Evolutionary conservation across 2,797 vertebrate species (phyloP), one percentile per base, ranked within the genome.

Genomic region (Danio tinwini): DNA sequence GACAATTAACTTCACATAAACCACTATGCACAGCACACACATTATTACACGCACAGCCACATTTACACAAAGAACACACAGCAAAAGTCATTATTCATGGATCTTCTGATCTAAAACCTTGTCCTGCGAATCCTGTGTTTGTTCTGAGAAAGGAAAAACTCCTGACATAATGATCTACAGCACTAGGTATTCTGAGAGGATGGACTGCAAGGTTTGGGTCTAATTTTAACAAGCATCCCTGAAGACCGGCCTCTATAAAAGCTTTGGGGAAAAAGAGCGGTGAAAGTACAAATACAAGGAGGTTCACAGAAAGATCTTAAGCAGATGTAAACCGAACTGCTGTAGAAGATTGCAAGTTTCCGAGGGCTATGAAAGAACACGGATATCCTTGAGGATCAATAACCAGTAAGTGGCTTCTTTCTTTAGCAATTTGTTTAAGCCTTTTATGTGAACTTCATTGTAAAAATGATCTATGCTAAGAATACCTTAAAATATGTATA

Each of bases 201-300:
- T 77, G 83, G 85, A 86, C 87, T 86, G 86, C 78, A 65, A 44
- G 61, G 44, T 50, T 69, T 42, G 47, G 74, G 81, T 47, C 50
- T 89, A 86, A 88, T 88, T 89, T 86, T 81, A 87, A 81, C 55
- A 69, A 21, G 37, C 50, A 55, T 86, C 84, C 87, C 88, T 63
- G 40, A 84, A 86, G 86, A 81, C 64, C 76, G 5, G 65, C 72
- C 77, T 78, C 76, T 84, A 73, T 80, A 58, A 64, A 82, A 29
- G 68, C 76, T 83, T 68, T 68, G 74, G 74, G 78, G 69, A n/a
- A 71, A 67, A 74, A 75, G 50, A 65, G 21, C 9, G 49, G 58
- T 40, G 76, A 59, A 52, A 6, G 37, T 61, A 29, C 42, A 37
- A 78, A 77, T 53, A 77, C 47, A 79, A 73, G 59, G 65, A 17